These are phyloP conservation scores for Anser brachyrhynchus DNA, from an alignment of 2,113 vertebrate genomes.

Conservation along the genomic window DNA sequence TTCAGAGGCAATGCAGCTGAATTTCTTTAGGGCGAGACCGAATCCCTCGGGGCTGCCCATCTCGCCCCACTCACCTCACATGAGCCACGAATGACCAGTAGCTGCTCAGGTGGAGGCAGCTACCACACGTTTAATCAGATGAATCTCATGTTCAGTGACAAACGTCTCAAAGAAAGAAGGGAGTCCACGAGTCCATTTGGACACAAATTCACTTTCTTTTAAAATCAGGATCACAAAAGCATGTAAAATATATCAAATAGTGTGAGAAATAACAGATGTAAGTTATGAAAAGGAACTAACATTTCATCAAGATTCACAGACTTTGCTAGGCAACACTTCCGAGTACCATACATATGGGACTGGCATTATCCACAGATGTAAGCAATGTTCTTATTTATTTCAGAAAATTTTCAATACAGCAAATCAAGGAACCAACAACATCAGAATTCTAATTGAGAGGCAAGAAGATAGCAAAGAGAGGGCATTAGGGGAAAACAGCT, in stretches of 20 bases:
- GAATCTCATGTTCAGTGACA: not conserved
- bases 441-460: not conserved
- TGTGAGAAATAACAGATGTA: not conserved
- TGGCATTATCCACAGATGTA: conserved; percentile 16
- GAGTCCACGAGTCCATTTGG: not conserved
- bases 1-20: not conserved
- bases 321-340: conserved; percentile 54
- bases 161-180: not conserved
- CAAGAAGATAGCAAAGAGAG: not conserved
- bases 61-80: not conserved
- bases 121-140: not conserved
- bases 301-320: not conserved
- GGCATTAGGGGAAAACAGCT: not conserved
- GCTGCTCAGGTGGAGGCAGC: not conserved
- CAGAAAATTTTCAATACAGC: conserved; percentile 13
- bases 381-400: conserved; percentile 27
- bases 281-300: conserved; percentile 24
- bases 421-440: conserved; percentile 8
- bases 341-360: not conserved
- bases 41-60: not conserved
- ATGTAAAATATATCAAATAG: not conserved
- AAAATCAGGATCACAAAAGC: not conserved
- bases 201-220: not conserved
- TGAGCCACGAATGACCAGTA: not conserved
- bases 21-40: not conserved